phyloP scores from a whole-genome alignment of 2,797 vertebrate species.

The Gymnopithys bicolor region DNA sequence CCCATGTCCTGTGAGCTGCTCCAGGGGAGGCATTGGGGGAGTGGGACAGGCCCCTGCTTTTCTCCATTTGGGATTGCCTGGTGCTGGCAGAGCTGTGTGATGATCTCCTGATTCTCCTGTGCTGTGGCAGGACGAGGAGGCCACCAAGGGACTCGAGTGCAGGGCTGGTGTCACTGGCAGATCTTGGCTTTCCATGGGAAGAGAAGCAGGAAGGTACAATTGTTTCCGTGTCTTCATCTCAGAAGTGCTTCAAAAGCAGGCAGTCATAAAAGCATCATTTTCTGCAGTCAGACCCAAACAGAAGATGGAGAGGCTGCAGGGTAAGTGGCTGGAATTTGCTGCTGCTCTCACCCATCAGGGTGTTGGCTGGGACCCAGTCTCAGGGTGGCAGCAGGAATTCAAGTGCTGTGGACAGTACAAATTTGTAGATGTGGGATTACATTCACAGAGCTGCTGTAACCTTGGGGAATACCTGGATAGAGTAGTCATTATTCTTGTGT shows the following conservation, averaged over 20 bases:
- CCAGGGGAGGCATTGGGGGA: background rate
- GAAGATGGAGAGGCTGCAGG: background rate
- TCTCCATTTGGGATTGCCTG: background rate
- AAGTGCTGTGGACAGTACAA: background rate
- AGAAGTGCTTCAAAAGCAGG: background rate
- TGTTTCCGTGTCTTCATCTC: background rate
- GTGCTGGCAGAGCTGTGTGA: background rate
- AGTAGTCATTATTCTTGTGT: background rate
- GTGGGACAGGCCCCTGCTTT: too few relatives aligned
- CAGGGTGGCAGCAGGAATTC: background rate
- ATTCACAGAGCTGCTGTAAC: background rate
- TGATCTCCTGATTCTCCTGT: background rate
- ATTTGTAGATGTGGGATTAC: background rate
- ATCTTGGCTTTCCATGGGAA: background rate
- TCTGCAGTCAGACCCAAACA: background rate
- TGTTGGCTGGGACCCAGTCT: background rate
- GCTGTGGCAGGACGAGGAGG: background rate
- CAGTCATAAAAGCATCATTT: background rate
- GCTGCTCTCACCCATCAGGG: background rate
- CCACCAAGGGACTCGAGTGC: too few relatives aligned
- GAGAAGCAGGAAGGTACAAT: background rate
- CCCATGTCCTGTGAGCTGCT: background rate
- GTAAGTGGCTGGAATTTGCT: background rate
- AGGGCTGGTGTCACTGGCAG: fast-evolving
- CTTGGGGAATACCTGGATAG: background rate